A percentile compares a stretch with the other conserved stretches of the same genome.
These are phyloP conservation scores for Trematocara caparti DNA, from an alignment of 2,797 vertebrate species.

Conservation along the genomic window DNA sequence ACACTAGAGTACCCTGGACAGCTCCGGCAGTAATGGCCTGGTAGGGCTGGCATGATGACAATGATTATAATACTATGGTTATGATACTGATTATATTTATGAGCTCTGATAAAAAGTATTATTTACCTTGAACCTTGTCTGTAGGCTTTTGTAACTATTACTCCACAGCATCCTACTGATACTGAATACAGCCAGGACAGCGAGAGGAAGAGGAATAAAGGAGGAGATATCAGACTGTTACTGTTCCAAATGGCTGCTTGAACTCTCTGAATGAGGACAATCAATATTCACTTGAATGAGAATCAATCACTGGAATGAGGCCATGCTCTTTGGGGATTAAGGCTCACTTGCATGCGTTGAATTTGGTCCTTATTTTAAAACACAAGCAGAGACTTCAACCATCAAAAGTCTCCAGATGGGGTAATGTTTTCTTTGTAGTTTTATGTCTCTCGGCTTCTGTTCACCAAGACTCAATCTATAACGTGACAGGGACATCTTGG, in stretches of 20 bases:
- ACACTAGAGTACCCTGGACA: background rate
- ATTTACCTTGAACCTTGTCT: background rate
- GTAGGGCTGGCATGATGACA: background rate
- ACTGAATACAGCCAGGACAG: background rate
- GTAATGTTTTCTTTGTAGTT: background rate
- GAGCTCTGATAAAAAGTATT: background rate
- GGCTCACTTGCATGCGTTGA: conserved; percentile 15
- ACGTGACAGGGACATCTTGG: background rate
- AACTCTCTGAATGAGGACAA: conserved; percentile 64
- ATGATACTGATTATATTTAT: background rate
- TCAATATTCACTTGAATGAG: conserved; percentile 66
- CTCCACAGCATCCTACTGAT: background rate
- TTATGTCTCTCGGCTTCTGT: background rate
- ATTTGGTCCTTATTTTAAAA: conserved; percentile 30
- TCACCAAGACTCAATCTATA: background rate
- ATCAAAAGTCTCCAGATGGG: background rate
- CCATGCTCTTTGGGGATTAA: conserved; percentile 51
- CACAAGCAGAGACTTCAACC: background rate
- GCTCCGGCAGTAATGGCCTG: background rate
- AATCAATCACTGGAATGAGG: conserved; percentile 68
- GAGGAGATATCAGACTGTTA: conserved; percentile 31
- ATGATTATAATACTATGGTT: background rate
- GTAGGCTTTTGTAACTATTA: background rate
- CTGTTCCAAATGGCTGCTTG: conserved; percentile 56
- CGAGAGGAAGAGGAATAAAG: background rate